Conservation (phyloP, 2,797 vertebrate genomes). For the Cynopterus sphinx region DNA sequence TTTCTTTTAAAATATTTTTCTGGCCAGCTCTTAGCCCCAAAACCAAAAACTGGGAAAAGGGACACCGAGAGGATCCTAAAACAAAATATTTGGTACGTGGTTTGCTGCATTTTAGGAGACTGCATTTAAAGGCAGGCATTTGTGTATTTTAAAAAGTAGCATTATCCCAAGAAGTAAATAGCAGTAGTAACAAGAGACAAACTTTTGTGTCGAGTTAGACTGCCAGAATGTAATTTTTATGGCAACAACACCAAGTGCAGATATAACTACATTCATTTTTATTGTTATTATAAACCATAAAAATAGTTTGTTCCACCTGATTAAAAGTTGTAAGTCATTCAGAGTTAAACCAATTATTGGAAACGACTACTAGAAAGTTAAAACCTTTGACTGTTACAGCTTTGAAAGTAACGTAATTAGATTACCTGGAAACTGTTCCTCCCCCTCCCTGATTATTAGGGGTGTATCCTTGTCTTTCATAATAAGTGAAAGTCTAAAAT, state of each 20-base stretch:
- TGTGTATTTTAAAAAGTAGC: background rate
- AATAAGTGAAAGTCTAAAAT: background rate
- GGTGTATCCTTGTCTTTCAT: background rate
- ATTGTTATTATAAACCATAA: conserved; percentile 58
- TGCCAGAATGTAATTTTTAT: conserved; percentile 43
- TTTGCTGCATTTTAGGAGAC: background rate
- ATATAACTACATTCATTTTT: conserved; percentile 47
- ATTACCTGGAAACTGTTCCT: background rate
- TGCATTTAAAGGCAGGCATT: background rate
- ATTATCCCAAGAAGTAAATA: conserved; percentile 29
- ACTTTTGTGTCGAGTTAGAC: background rate
- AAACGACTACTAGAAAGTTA: conserved; percentile 19
- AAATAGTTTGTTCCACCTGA: conserved; percentile 66
- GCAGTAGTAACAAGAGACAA: conserved; percentile 22
- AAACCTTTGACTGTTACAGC: conserved; percentile 30
- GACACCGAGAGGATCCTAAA: background rate
- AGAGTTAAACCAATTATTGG: conserved; percentile 31
- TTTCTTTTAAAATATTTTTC: background rate
- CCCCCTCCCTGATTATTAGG: background rate
- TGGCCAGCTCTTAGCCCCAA: background rate
- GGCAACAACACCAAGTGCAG: background rate
- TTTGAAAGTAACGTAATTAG: conserved; percentile 32
- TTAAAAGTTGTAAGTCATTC: conserved; percentile 60
- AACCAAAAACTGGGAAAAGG: background rate
- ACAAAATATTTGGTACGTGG: background rate